phyloP scores from a whole-genome alignment of 2,797 vertebrate genomes.

The Synanceia verrucosa region DNA sequence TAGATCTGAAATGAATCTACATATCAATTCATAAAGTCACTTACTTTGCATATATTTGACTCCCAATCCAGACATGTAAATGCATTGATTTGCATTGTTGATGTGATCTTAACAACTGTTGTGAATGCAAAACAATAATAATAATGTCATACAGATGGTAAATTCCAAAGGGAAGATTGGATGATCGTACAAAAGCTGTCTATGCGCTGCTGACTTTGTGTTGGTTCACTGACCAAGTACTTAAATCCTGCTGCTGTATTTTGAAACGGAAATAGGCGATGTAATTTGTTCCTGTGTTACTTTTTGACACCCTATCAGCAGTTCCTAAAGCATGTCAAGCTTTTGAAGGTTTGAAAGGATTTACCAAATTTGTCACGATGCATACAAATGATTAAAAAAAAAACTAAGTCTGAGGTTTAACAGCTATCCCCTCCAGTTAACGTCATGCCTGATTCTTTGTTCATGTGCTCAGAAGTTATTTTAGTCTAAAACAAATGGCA shows the following conservation, averaged over 20 bases:
- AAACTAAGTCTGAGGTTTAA: background rate
- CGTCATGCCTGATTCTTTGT: background rate
- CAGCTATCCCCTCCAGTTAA: background rate
- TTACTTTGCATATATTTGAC: too few species aligned
- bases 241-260: conserved; percentile 1
- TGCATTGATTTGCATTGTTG: too few species aligned
- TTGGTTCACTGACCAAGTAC: background rate
- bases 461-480: background rate
- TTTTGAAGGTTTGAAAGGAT: background rate
- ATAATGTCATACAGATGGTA: background rate
- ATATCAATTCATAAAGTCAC: too few species aligned
- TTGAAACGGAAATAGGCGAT: background rate
- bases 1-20: too few species aligned
- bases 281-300: conserved; percentile 3
- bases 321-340: background rate
- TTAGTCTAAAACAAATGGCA: background rate
- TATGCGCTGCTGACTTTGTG: background rate
- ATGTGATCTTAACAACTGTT: too few species aligned
- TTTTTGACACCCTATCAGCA: background rate
- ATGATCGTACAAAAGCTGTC: background rate
- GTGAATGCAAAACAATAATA: too few species aligned
- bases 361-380: background rate
- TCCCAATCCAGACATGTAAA: too few species aligned
- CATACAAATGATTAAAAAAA: background rate
- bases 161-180: background rate